Percentiles rank a stretch among this genome's conserved stretches.
Conservation (phyloP, 2,797 vertebrate genomes). For the Micropoecilia bifurca region DNA sequence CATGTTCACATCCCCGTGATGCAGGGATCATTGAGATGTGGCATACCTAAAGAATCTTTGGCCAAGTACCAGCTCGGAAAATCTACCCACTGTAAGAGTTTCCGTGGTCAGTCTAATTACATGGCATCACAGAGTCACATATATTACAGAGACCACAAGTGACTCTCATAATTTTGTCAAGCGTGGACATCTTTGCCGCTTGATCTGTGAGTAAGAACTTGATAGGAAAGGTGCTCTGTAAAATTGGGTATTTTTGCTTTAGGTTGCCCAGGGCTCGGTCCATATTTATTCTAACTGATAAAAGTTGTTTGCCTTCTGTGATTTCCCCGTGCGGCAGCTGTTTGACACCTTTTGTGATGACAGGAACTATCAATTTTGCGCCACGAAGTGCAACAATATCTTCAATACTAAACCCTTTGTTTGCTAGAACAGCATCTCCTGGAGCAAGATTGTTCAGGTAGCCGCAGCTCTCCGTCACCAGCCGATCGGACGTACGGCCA, state of each 20-base stretch:
- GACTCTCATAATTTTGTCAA: neutral
- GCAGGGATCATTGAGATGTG: neutral
- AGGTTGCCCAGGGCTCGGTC: neutral
- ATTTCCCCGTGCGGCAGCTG: neutral
- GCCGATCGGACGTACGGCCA: neutral
- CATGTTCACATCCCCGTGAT: neutral
- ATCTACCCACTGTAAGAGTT: neutral
- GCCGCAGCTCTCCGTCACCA: neutral
- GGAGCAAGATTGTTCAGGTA: neutral
- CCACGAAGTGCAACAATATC: neutral
- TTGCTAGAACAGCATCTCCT: neutral
- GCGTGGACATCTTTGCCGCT: neutral
- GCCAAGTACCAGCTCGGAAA: neutral
- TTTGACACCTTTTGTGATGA: neutral
- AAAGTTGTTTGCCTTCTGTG: neutral
- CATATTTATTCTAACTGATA: neutral
- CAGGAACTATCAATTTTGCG: neutral
- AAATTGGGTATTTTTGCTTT: slow-evolving; percentile 3
- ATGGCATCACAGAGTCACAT: neutral
- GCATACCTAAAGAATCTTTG: neutral
- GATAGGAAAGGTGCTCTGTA: slow-evolving; percentile 3
- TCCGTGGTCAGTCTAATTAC: neutral
- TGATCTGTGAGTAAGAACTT: neutral
- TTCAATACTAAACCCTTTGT: neutral
- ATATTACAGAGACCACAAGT: neutral